phyloP scores from a whole-genome alignment of 2,888 invertebrate genomes.

The Nomada fucata region DNA sequence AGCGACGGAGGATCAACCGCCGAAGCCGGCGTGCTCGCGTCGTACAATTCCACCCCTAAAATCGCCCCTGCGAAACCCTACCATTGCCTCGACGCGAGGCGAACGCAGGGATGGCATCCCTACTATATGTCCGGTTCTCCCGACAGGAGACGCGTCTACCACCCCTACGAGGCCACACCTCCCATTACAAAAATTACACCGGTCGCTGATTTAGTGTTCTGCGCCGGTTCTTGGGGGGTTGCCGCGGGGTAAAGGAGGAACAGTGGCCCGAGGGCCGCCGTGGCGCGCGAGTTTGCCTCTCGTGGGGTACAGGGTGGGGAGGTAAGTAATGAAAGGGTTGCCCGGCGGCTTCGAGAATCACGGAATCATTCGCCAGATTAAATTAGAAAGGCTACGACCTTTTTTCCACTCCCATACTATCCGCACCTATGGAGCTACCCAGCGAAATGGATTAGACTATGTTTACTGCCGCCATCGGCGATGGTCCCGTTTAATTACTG shows the following conservation, averaged over 20 bases:
- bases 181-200: slow-evolving; percentile 84
- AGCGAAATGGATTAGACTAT: slow-evolving; percentile 78
- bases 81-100: slow-evolving; percentile 64
- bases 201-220: slow-evolving; percentile 84
- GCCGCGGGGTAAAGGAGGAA: slow-evolving; percentile 52
- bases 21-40: slow-evolving; percentile 67
- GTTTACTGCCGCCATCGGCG: slow-evolving; percentile 71
- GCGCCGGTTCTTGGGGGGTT: slow-evolving; percentile 76
- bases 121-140: slow-evolving; percentile 62
- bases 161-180: slow-evolving; percentile 83
- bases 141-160: slow-evolving; percentile 66
- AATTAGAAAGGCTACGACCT: slow-evolving; percentile 83
- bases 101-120: slow-evolving; percentile 73
- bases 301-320: slow-evolving; percentile 70
- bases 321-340: slow-evolving; percentile 84
- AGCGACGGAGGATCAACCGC: slow-evolving; percentile 70
- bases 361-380: slow-evolving; percentile 84
- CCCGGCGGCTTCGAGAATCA: slow-evolving; percentile 81
- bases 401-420: slow-evolving; percentile 70
- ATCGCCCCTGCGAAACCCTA: slow-evolving; percentile 64
- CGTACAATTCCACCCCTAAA: slow-evolving; percentile 68
- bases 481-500: slow-evolving; percentile 79
- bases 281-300: slow-evolving; percentile 51
- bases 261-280: slow-evolving; percentile 46
- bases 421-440: slow-evolving; percentile 56